A percentile compares a stretch with the other conserved stretches of the same genome.
Evolutionary conservation across 2,888 invertebrate species (phyloP).

Genomic region (Deilephila elpenor): DNA sequence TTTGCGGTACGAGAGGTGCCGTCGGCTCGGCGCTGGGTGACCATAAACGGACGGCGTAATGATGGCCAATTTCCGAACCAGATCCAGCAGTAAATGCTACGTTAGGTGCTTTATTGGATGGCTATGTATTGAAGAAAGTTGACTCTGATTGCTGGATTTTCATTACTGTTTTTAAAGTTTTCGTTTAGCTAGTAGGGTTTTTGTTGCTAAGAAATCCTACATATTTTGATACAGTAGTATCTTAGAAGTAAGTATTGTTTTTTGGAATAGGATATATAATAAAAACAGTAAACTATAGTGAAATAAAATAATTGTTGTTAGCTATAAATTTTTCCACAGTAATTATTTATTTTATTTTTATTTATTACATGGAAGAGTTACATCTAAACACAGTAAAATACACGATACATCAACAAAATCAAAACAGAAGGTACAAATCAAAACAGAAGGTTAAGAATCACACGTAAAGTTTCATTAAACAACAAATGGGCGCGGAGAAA

Average conservation of each 20-base stretch:
- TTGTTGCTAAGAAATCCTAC: neutral
- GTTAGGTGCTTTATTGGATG: constrained; percentile 32
- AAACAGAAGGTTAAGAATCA: no score
- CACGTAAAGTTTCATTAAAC: neutral
- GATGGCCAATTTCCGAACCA: constrained; percentile 67
- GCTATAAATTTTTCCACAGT: no score
- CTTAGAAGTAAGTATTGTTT: no score
- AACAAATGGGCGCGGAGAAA: neutral
- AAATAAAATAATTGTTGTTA: no score
- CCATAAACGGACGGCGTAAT: constrained; percentile 66
- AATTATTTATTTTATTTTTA: no score
- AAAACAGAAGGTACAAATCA: no score
- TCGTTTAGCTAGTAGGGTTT: neutral
- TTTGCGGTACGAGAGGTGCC: constrained; percentile 37
- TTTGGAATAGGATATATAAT: no score
- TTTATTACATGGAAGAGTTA: no score
- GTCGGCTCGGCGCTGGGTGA: constrained; percentile 44
- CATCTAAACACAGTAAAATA: no score
- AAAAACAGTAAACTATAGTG: no score
- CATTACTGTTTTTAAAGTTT: neutral
- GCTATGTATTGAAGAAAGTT: constrained; percentile 29
- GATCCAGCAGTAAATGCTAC: constrained; percentile 48
- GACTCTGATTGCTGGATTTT: constrained; percentile 10
- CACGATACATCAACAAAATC: no score
- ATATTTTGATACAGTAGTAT: no score